phyloP scores from a whole-genome alignment of 1,140 invertebrate genomes.

The Lasioglossum albipes region DNA sequence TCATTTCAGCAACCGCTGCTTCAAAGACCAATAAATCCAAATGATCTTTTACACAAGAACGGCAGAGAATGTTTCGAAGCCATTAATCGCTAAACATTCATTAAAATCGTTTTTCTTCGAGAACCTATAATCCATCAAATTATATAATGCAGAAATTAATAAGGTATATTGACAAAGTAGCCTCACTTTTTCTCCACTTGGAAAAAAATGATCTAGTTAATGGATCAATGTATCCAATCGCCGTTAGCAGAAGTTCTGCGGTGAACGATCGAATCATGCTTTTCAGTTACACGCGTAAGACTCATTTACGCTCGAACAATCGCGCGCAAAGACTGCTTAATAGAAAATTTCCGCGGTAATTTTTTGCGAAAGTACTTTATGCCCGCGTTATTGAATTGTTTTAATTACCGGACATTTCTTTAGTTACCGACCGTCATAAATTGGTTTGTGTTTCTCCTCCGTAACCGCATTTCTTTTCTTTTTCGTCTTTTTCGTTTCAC shows the following conservation, averaged over 20 bases:
- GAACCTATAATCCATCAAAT: not conserved
- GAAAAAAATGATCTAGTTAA: not conserved
- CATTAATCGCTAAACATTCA: not conserved
- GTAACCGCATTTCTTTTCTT: not conserved
- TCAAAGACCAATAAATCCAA: too few relatives aligned
- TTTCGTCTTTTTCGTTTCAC: too few relatives aligned
- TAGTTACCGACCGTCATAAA: not conserved
- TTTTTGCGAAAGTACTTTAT: slow-evolving; percentile 6
- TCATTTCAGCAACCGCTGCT: too few relatives aligned
- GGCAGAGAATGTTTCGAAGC: not conserved
- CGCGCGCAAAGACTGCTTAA: not conserved
- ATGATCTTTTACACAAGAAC: too few relatives aligned
- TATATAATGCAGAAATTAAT: not conserved
- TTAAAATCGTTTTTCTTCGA: not conserved
- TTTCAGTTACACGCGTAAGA: not conserved
- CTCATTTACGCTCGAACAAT: not conserved
- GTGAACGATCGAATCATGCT: not conserved
- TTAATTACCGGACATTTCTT: slow-evolving; percentile 1
- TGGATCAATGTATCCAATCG: not conserved
- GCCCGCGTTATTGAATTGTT: not conserved
- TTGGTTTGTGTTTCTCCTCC: not conserved
- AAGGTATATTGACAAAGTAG: not conserved
- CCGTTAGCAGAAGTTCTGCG: not conserved
- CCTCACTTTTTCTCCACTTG: not conserved
- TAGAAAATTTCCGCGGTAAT: not conserved